phyloP scores from a whole-genome alignment of 35 echinoderm and acorn worm species.

The Apostichopus parvimensis region DNA sequence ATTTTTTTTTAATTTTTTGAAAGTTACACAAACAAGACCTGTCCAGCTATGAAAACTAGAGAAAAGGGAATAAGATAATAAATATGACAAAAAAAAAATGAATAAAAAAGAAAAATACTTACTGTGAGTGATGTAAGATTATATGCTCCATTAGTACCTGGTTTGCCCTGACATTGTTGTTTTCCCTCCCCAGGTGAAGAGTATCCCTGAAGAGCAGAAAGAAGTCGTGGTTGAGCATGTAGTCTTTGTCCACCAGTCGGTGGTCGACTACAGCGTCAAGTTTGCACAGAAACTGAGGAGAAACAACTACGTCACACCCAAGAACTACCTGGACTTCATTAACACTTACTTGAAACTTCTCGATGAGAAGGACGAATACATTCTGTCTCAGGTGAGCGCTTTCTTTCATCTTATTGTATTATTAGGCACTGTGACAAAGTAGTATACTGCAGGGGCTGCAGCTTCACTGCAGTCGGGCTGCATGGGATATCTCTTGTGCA shows the following conservation, averaged over 20 bases:
- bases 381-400: slow-evolving; percentile 75
- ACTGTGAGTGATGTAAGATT: too few relatives aligned
- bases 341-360: slow-evolving; percentile 92
- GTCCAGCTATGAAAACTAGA: too few relatives aligned
- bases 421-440: too few relatives aligned
- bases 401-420: background rate
- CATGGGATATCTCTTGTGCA: too few relatives aligned
- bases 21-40: too few relatives aligned
- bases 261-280: slow-evolving; percentile 78
- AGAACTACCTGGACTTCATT: slow-evolving; percentile 97
- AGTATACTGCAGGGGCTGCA: too few relatives aligned
- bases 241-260: slow-evolving; percentile 97
- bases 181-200: slow-evolving; percentile 70
- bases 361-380: slow-evolving; percentile 96
- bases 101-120: too few relatives aligned
- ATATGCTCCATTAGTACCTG: too few relatives aligned
- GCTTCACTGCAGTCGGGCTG: too few relatives aligned
- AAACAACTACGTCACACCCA: slow-evolving; percentile 95
- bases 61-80: background rate
- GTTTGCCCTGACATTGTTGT: background rate
- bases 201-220: slow-evolving; percentile 88
- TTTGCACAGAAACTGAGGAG: slow-evolving; percentile 88
- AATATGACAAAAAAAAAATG: background rate
- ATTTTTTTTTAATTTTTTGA: too few relatives aligned
- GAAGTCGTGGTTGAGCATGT: slow-evolving; percentile 78